Evolutionary conservation across 2,888 invertebrate species (phyloP).

Genomic region (Eilema caniola): DNA sequence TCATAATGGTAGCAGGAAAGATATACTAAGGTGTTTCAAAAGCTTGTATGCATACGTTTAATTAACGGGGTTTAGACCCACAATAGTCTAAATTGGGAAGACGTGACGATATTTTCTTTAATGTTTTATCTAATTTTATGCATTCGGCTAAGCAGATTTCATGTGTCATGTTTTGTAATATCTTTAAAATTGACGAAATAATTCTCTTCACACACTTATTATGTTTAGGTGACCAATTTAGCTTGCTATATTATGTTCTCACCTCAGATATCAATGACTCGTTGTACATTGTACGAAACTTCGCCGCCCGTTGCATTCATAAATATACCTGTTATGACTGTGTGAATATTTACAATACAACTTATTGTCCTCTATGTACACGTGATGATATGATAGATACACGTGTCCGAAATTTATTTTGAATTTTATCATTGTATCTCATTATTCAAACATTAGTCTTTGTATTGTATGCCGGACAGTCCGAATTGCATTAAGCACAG

Average conservation of each 20-base stretch:
- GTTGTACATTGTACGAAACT: neutral
- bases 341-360: neutral
- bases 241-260: neutral
- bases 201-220: neutral
- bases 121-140: too few species aligned
- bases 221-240: neutral
- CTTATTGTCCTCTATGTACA: neutral
- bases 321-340: neutral
- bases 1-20: too few species aligned
- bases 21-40: too few species aligned
- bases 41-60: too few species aligned
- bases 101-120: too few species aligned
- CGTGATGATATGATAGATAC: too few species aligned
- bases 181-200: neutral
- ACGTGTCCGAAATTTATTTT: neutral
- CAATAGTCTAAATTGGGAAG: too few species aligned
- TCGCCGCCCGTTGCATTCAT: neutral
- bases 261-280: neutral
- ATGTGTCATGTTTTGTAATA: neutral
- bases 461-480: too few species aligned
- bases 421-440: neutral
- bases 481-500: too few species aligned
- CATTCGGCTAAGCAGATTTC: neutral
- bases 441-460: too few species aligned
- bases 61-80: too few species aligned